A percentile compares a stretch with the other conserved stretches of the same genome.
phyloP scores from a whole-genome alignment of 2,113 vertebrate species.

The Herpetotheres cachinnans region DNA sequence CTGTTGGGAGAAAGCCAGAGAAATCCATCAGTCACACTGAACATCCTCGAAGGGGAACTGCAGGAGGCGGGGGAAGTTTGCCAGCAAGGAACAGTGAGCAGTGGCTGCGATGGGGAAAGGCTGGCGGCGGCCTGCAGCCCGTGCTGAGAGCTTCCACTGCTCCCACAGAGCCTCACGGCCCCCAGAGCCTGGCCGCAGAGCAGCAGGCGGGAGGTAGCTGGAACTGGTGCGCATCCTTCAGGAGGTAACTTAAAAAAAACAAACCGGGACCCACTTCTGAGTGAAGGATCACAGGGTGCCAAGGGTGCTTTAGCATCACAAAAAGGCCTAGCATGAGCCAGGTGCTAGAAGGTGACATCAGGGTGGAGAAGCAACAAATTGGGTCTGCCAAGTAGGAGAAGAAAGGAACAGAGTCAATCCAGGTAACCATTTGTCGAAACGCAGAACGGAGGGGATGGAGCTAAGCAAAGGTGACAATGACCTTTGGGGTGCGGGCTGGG shows the following conservation, averaged over 20 bases:
- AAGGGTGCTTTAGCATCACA: neutral
- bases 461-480: neutral
- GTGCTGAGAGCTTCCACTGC: neutral
- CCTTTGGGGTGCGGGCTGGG: neutral
- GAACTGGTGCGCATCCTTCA: neutral
- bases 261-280: neutral
- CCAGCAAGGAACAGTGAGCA: neutral
- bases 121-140: neutral
- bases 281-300: neutral
- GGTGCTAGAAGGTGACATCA: neutral
- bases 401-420: neutral
- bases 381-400: neutral
- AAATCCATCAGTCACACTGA: neutral
- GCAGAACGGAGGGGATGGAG: neutral
- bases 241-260: neutral
- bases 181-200: neutral
- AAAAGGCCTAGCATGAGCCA: neutral
- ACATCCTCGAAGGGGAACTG: neutral
- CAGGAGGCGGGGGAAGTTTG: neutral
- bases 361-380: neutral
- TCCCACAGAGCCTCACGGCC: neutral
- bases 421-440: neutral
- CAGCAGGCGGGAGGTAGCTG: rapidly evolving
- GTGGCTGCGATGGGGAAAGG: neutral
- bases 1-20: neutral